A percentile compares a stretch with the other conserved stretches of the same genome.
Evolutionary conservation across 2,888 invertebrate species (phyloP).

Genomic region (Elgonia sp.): DNA sequence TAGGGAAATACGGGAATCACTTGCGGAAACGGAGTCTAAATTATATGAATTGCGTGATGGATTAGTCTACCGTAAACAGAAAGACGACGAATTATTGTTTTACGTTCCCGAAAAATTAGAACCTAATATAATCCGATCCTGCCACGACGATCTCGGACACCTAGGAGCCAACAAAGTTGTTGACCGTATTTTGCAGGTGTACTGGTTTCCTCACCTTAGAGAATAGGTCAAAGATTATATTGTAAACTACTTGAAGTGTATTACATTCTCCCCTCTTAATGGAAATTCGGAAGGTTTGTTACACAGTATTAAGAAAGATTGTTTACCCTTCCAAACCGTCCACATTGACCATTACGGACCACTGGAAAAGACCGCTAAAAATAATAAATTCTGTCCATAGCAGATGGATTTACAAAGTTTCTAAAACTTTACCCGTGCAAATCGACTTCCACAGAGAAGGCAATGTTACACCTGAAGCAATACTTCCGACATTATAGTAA

Average conservation of each 20-base stretch:
- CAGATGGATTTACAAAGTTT: too few relatives aligned
- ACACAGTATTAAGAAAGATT: constrained; percentile 78
- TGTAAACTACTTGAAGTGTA: constrained; percentile 75
- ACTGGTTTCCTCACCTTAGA: too few relatives aligned
- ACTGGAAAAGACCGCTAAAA: constrained; percentile 58
- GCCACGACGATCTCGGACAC: constrained; percentile 31
- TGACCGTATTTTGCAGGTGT: too few relatives aligned
- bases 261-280: too few relatives aligned
- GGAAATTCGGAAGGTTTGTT: constrained; percentile 76
- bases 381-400: not conserved
- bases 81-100: constrained; percentile 74
- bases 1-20: not conserved
- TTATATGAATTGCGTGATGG: constrained; percentile 73
- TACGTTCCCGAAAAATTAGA: constrained; percentile 81
- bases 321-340: constrained; percentile 78
- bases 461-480: constrained; percentile 80
- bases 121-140: constrained; percentile 37
- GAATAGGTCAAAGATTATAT: too few relatives aligned
- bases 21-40: not conserved
- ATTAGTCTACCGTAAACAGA: constrained; percentile 76
- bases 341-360: constrained; percentile 81
- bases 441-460: constrained; percentile 69
- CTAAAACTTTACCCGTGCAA: constrained; percentile 53
- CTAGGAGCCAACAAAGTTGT: not conserved
- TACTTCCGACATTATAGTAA: constrained; percentile 80